phyloP scores from a whole-genome alignment of 2,888 invertebrate species.

The Drosophila parthenogenetica region DNA sequence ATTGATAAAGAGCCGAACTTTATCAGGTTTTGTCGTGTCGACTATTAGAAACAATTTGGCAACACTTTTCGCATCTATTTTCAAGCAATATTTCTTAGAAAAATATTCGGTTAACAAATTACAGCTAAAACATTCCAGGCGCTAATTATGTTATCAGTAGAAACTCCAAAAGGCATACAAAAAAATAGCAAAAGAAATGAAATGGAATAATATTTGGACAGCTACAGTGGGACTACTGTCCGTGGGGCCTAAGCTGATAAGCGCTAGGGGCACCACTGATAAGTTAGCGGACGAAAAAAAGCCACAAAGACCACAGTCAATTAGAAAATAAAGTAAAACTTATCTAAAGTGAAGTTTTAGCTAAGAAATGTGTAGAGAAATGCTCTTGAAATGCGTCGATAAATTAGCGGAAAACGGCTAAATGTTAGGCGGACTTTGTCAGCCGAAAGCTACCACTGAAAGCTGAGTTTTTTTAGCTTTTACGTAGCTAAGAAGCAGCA shows the following conservation, averaged over 20 bases:
- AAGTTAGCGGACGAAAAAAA: not conserved
- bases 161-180: slow-evolving; percentile 3
- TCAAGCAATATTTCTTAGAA: slow-evolving; percentile 37
- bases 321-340: not conserved
- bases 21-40: slow-evolving; percentile 30
- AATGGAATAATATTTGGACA: slow-evolving; percentile 3
- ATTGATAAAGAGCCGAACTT: slow-evolving; percentile 39
- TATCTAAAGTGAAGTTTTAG: slow-evolving; percentile 28
- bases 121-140: slow-evolving; percentile 21
- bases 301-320: slow-evolving; percentile 23
- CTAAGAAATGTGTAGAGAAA: slow-evolving; percentile 16
- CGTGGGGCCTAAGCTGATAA: not conserved
- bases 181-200: not conserved
- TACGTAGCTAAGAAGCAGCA: not conserved
- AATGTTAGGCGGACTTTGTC: slow-evolving; percentile 22
- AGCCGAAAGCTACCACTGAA: not conserved
- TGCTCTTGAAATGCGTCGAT: slow-evolving; percentile 39
- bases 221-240: slow-evolving; percentile 12
- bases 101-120: slow-evolving; percentile 33
- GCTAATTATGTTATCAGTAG: slow-evolving; percentile 29
- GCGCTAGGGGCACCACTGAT: not conserved
- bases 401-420: slow-evolving; percentile 18
- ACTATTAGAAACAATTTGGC: slow-evolving; percentile 45
- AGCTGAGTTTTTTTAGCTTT: not conserved
- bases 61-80: slow-evolving; percentile 41